Conservation (phyloP, 1,140 invertebrate genomes). For the Rhagoletis zephyria region DNA sequence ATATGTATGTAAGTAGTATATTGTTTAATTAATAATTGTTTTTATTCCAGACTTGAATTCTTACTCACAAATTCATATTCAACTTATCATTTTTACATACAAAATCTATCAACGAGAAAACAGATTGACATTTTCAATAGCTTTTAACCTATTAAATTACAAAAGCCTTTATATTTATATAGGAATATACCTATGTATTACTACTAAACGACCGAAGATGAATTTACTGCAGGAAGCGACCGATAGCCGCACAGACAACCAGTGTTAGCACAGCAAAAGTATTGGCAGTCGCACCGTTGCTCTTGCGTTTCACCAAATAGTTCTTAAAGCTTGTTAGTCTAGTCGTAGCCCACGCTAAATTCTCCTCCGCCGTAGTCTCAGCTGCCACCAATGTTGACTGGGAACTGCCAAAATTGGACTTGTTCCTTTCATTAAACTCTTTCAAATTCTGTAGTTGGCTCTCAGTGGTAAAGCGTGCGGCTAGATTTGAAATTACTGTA, state of each 20-base stretch:
- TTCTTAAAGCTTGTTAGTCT: slow-evolving; percentile 62
- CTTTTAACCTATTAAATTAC: too few species aligned
- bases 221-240: slow-evolving; percentile 60
- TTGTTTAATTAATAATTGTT: too few species aligned
- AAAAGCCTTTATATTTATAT: too few species aligned
- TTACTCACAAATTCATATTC: too few species aligned
- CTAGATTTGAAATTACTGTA: slow-evolving; percentile 74
- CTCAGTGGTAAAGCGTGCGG: slow-evolving; percentile 73
- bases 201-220: neutral
- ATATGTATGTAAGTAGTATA: slow-evolving; percentile 73
- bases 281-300: slow-evolving; percentile 60
- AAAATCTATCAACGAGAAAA: too few species aligned
- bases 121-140: too few species aligned
- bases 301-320: slow-evolving; percentile 61
- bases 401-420: slow-evolving; percentile 62
- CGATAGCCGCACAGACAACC: slow-evolving; percentile 62
- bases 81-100: too few species aligned
- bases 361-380: slow-evolving; percentile 60
- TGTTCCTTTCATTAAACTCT: slow-evolving; percentile 61
- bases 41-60: too few species aligned
- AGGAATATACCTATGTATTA: too few species aligned
- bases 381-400: slow-evolving; percentile 61
- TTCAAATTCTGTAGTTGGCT: slow-evolving; percentile 67
- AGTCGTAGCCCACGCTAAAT: slow-evolving; percentile 61
- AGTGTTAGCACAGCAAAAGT: slow-evolving; percentile 63